Base-by-base conservation (phyloP, 2,113 vertebrate species). In the Cyanoramphus novaezelandiae region DNA sequence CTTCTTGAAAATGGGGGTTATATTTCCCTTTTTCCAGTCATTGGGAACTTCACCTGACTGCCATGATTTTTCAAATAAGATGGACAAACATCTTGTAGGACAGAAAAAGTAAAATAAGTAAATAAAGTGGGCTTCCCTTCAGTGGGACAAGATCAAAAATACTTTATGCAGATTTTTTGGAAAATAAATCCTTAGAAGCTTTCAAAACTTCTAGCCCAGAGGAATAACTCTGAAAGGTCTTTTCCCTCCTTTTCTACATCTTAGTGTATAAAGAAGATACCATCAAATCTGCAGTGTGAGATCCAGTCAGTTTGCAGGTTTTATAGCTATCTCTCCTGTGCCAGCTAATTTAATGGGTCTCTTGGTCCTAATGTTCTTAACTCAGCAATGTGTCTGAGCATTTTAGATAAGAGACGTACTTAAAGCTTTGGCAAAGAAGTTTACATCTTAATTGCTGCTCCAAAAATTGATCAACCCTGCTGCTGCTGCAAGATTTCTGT, bases 341-440 rank as follows among this genome's bases (percentile, higher is more conserved):
- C 90, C 91, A 94, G 77, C 94, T 86, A 75, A 91, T 85, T 87
- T 95, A 86, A 95, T 92, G 90, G 95, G 70, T 90, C 95, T 96
- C 93, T 82, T 67, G 84, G 82, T 95, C 80, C 82, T 83, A 77
- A 96, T 86, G 91, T 91, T 95, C 95, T 90, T 95, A 92, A 91
- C 95, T 94, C 96, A 92, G 95, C 88, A 88, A 69, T 70, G 79
- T 84, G 80, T 87, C 81, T 88, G 89, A 95, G 87, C 29, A 3
- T 80, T 90, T 74, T 31, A 95, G 91, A 95, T 93, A 96, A 94
- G 77, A 92, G 77, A 94, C 49, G 13, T 55, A 90, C 91, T 93
- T 88, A 91, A 64, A 39, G 77, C 39, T 91, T 57, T 95, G 93
- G 94, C 93, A 97, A 74, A 93, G 74, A 79, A 92, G 55, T 84